phyloP scores from a whole-genome alignment of 2,113 vertebrate species.

The Pheucticus melanocephalus region DNA sequence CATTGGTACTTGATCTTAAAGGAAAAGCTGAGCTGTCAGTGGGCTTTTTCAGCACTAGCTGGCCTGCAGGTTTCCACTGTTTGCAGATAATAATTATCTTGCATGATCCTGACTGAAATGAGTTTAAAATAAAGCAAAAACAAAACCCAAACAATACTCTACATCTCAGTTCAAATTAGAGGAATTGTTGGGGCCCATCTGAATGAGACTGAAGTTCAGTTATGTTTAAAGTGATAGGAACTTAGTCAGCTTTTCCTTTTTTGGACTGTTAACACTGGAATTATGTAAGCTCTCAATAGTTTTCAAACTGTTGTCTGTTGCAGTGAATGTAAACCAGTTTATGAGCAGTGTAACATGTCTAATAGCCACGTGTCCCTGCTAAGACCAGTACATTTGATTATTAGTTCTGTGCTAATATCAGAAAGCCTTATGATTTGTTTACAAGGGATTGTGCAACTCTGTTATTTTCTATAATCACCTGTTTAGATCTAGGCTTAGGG shows the following conservation, averaged over 20 bases:
- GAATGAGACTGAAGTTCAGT: neutral
- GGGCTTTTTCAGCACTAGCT: neutral
- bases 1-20: neutral
- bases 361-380: rapidly evolving
- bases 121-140: neutral
- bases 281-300: neutral
- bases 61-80: neutral
- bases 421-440: neutral
- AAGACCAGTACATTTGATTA: neutral
- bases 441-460: neutral
- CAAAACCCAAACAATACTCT: too few species aligned
- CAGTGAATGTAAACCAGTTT: conserved; percentile 29
- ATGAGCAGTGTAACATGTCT: neutral
- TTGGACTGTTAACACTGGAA: neutral
- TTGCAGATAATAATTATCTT: neutral
- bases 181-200: neutral
- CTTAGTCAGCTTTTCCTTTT: neutral
- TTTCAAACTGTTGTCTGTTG: neutral
- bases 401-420: neutral
- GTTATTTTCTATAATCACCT: conserved; percentile 41
- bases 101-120: neutral
- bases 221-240: neutral
- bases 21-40: neutral
- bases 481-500: conserved; percentile 82
- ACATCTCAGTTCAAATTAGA: neutral